Evolutionary conservation across 2,797 vertebrate genomes (phyloP), one percentile per base, ranked within the genome.

Genomic region (Chiroxiphia lanceolata): DNA sequence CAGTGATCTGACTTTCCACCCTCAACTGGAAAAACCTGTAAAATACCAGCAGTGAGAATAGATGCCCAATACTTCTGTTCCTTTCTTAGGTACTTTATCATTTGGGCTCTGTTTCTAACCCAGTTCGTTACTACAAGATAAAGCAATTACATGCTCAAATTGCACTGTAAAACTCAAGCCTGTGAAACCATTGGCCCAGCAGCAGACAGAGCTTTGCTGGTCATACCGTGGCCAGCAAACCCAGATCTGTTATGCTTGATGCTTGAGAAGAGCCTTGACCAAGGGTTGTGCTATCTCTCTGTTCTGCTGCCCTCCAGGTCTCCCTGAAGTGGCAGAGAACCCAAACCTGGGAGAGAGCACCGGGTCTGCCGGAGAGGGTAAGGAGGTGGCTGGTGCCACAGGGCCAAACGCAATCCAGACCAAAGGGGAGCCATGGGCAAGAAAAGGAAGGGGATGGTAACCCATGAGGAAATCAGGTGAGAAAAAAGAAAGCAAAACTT

Each of bases 11-110:
- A 78, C 33, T 69, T 88, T 29, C 18, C 67, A 83, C 31, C 22
- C 36, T 63, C 51, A n/a, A 59, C 47, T 44, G 14, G 12, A 1
- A 31, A 38, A 51, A 22, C 38, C 31, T 19, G 20, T 15, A n/a
- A 57, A 44, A 50, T 1, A 40, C 2, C 50, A 72, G n/a, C 38
- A 94, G 63, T n/a, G 29, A 87, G 18, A 90, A 84, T 2, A 90
- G 27, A 76, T 82, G 56, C 29, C 48, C 61, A 63, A 48, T 76
- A 90, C 29, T 59, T 27, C 54, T 64, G 26, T 57, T 76, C 18
- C 56, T 79, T 89, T 93, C 84, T 87, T 84, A 79, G 40, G 22
- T 53, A 60, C 36, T 92, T 87, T 42, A 93, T 80, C 74, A 84
- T 82, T 84, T 89, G 34, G 18, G 5, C 31, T 72, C 60, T 18